Conservation (phyloP, 2,888 invertebrate species). For the Pherbina coryleti region DNA sequence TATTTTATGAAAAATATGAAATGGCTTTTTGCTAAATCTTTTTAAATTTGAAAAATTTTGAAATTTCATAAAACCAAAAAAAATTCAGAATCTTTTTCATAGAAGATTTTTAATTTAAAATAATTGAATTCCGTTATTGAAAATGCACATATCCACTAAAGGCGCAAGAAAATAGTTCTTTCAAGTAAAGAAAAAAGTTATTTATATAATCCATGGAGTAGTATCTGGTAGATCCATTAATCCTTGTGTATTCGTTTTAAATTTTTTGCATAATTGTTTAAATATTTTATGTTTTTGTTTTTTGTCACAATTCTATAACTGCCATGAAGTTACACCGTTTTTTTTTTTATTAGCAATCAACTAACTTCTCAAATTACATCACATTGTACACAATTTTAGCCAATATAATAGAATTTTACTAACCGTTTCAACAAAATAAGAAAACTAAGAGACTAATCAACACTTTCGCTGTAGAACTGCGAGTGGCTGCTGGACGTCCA, state of each 20-base stretch:
- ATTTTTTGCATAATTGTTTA: neutral
- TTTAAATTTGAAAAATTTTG: too few relatives aligned
- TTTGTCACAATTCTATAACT: neutral
- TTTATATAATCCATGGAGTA: conserved; percentile 48
- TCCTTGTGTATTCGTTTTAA: conserved; percentile 2
- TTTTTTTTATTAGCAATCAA: conserved; percentile 21
- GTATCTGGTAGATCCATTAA: conserved; percentile 25
- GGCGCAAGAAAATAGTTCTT: too few relatives aligned
- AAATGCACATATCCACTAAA: too few relatives aligned
- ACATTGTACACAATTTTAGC: neutral
- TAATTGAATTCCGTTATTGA: too few relatives aligned
- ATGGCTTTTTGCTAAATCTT: too few relatives aligned
- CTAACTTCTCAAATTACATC: conserved; percentile 14
- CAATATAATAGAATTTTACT: conserved; percentile 50
- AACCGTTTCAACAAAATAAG: conserved; percentile 61
- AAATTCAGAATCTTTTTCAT: too few relatives aligned
- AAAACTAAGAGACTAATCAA: conserved; percentile 66
- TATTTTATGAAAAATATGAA: too few relatives aligned
- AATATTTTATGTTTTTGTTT: conserved; percentile 14
- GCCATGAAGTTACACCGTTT: neutral
- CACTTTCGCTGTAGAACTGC: conserved; percentile 71
- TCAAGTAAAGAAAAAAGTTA: neutral
- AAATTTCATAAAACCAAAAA: too few relatives aligned
- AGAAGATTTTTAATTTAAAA: too few relatives aligned
- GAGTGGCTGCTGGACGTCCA: conserved; percentile 69